phyloP scores from a whole-genome alignment of 2,888 invertebrate species.

The Phaonia tiefii region DNA sequence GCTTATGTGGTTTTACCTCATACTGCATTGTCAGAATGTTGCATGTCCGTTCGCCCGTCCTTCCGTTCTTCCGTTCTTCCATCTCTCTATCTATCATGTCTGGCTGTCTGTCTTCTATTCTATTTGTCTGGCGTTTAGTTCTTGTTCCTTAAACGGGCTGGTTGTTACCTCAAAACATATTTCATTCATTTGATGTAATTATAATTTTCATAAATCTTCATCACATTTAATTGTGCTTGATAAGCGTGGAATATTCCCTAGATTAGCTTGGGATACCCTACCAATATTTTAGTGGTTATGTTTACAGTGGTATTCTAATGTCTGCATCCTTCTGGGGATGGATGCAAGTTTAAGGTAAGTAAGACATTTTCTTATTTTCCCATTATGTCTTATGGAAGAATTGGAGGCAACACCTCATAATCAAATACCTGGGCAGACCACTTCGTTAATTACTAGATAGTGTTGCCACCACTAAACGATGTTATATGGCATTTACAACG shows the following conservation, averaged over 20 bases:
- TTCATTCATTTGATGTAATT: conserved; percentile 65
- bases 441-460: too few relatives aligned
- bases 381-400: too few relatives aligned
- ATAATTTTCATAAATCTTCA: conserved; percentile 69
- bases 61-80: not conserved
- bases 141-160: not conserved
- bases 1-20: not conserved
- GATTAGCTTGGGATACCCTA: conserved; percentile 13
- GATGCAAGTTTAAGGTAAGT: too few relatives aligned
- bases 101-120: conserved; percentile 8
- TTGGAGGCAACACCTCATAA: too few relatives aligned
- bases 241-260: conserved; percentile 67
- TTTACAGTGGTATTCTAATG: too few relatives aligned
- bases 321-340: too few relatives aligned
- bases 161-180: conserved; percentile 53
- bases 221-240: conserved; percentile 68
- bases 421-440: too few relatives aligned
- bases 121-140: not conserved
- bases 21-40: not conserved
- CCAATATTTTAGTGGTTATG: not conserved
- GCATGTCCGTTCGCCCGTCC: not conserved
- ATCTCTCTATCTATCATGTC: conserved; percentile 33
- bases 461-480: too few relatives aligned
- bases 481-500: too few relatives aligned
- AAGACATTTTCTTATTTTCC: too few relatives aligned